These are phyloP conservation scores for Scartelaos histophorus DNA, from an alignment of 2,113 vertebrate genomes.

Conservation along the genomic window DNA sequence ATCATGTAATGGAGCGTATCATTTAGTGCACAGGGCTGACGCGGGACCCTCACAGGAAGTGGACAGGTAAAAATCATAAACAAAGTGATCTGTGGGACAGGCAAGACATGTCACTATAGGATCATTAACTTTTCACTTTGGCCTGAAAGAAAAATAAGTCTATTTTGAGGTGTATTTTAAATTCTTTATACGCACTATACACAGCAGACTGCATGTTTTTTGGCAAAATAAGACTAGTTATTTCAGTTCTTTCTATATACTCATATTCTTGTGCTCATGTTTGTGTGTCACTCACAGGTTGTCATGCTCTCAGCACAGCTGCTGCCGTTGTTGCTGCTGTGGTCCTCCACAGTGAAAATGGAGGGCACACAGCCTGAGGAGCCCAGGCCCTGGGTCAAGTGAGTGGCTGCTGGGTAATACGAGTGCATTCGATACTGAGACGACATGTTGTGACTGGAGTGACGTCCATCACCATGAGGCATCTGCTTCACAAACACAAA, in stretches of 20 bases:
- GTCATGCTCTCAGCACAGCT: conserved; percentile 78
- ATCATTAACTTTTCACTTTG: background rate
- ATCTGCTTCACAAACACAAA: conserved; percentile 71
- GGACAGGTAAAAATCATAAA: conserved; percentile 73
- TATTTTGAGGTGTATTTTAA: background rate
- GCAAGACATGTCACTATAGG: conserved; percentile 1
- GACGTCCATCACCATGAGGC: conserved; percentile 80
- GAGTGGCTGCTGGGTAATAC: conserved; percentile 86
- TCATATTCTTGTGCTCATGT: conserved; percentile 37
- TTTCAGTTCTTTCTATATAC: background rate
- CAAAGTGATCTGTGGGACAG: conserved; percentile 50
- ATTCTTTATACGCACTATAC: background rate
- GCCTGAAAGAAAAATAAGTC: background rate
- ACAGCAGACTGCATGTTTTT: background rate
- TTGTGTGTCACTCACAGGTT: conserved; percentile 79
- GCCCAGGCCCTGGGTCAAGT: conserved; percentile 84
- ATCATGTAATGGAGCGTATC: conserved; percentile 72
- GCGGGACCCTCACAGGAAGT: conserved; percentile 66
- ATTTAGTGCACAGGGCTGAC: conserved; percentile 45
- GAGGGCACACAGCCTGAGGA: conserved; percentile 76
- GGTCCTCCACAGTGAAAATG: conserved; percentile 83
- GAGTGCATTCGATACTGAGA: conserved; percentile 92
- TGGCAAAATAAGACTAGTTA: background rate
- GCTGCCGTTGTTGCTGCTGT: conserved; percentile 42
- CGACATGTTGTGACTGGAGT: conserved; percentile 77